phyloP scores from a whole-genome alignment of 2,113 vertebrate species.

The Centropus unirufus region DNA sequence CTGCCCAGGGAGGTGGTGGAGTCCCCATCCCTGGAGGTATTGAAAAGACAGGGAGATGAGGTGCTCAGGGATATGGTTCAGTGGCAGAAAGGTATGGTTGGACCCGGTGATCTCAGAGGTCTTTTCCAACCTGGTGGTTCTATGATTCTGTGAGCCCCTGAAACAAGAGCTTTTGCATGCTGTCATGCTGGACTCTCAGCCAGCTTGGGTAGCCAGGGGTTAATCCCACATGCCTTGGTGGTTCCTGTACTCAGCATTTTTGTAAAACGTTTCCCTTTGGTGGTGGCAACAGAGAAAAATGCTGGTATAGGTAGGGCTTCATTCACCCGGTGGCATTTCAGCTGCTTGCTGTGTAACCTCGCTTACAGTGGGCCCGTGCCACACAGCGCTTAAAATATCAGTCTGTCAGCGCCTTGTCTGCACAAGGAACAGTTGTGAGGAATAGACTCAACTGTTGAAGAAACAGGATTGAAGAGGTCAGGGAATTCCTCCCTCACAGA shows the following conservation, averaged over 20 bases:
- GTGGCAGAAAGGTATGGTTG: too few relatives aligned
- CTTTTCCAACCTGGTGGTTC: too few relatives aligned
- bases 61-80: too few relatives aligned
- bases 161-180: background rate
- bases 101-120: too few relatives aligned
- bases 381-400: constrained; percentile 64
- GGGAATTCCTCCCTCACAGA: constrained; percentile 68
- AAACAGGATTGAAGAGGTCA: constrained; percentile 67
- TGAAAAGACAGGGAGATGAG: too few relatives aligned
- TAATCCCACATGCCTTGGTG: background rate
- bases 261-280: constrained; percentile 14
- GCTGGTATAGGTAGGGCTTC: constrained; percentile 49
- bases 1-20: too few relatives aligned
- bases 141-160: background rate
- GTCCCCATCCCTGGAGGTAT: too few relatives aligned
- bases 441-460: constrained; percentile 66
- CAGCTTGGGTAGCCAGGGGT: background rate
- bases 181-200: accelerated
- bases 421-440: constrained; percentile 23
- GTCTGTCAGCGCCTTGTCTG: constrained; percentile 65
- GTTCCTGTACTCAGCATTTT: background rate
- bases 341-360: constrained; percentile 56
- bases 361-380: constrained; percentile 64
- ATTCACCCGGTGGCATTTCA: constrained; percentile 44
- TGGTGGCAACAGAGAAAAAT: constrained; percentile 38